A percentile compares a stretch with the other conserved stretches of the same genome.
These are phyloP conservation scores for Melanotaenia duboulayi DNA, from an alignment of 2,113 vertebrate genomes.

Conservation along the genomic window DNA sequence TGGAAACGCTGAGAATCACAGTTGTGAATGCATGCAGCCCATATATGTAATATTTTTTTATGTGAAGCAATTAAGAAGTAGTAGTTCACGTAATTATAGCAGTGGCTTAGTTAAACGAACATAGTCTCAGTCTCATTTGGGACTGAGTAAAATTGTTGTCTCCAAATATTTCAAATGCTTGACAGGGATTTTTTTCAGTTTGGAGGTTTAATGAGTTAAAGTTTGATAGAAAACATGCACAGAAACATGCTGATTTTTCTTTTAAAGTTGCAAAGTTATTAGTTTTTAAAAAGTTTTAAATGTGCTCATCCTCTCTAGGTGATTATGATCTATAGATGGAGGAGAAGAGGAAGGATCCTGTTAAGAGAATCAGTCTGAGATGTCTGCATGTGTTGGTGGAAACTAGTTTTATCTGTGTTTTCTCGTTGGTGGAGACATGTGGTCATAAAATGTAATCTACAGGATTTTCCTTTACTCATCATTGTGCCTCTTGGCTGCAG, in stretches of 20 bases:
- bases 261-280: neutral
- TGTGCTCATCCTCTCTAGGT: neutral
- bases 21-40: constrained; percentile 4
- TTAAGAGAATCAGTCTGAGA: neutral
- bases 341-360: neutral
- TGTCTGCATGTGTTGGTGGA: constrained; percentile 15
- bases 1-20: constrained; percentile 16
- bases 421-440: constrained; percentile 23
- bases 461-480: constrained; percentile 44
- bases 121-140: neutral
- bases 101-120: neutral
- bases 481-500: constrained; percentile 15
- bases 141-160: neutral
- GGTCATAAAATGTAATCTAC: constrained; percentile 34
- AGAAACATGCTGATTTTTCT: constrained; percentile 2
- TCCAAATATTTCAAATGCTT: neutral
- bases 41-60: constrained; percentile 27
- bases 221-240: neutral
- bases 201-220: neutral
- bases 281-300: no score
- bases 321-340: neutral
- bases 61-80: constrained; percentile 8
- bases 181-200: neutral
- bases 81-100: neutral
- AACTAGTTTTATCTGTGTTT: constrained; percentile 21